Base-by-base conservation (phyloP, 2,113 vertebrate genomes). In the Neoarius graeffei region DNA sequence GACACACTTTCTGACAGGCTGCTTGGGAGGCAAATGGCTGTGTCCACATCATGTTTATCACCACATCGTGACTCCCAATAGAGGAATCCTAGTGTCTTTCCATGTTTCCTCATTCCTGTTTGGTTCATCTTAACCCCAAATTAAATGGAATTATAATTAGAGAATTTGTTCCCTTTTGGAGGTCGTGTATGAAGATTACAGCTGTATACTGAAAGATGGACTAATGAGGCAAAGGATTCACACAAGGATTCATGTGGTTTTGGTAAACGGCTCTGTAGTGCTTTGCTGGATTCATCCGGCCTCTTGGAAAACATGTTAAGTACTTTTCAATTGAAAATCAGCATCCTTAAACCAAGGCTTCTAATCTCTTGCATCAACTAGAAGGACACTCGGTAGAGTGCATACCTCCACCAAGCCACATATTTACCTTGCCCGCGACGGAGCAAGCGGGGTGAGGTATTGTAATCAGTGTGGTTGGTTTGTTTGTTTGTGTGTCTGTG, bases 41-140 rank as follows among this genome's bases (percentile, higher is more conserved):
- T 57, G 56, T 85, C 84, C 88, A 89, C 56, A 76, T 60, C 67
- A 42, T 89, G 79, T 89, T 82, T 86, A 83, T 82, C 66, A 76
- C 57, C 62, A 56, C 30, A 50, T 30, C 13, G 6, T 81, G 74
- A 69, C 62, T 77, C 52, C 64, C 48, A 25, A 10, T 30, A 56
- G 6, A 80, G 76, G 76, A 80, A 1, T 17, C 23, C 50, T 20
- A 17, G 17, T 19, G 50, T 56, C 27, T 52, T 56, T 56, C 27
- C 14, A 56, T 23, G 50, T 57, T 84, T 56, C 14, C 50, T 71
- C 15, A 69, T 56, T 56, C 14, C 48, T 71, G n/a, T 54, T 84
- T 19, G 27, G 10, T 3, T 59, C 30, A 62, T 62, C 14, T 82
- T 48, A 80, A 27, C 14, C 25, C 13, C 5, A 56, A 27, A 56